Evolutionary conservation across 1,140 invertebrate species (phyloP), one percentile per base, ranked within the genome.

Genomic region (Hestina assimilis): DNA sequence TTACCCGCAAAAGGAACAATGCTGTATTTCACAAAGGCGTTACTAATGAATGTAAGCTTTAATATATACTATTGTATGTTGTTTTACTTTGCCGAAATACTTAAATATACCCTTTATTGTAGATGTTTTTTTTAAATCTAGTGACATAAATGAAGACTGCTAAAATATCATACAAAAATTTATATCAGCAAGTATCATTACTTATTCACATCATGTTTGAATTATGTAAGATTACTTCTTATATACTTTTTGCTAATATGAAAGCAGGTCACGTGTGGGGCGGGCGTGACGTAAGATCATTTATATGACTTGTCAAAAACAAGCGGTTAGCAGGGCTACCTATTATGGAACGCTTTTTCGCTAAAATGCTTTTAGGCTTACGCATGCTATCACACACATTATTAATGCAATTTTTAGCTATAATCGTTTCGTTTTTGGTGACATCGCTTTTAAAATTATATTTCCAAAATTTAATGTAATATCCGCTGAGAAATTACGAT

Each of bases 11-110:
- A 59, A 19, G 20, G 41, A 51, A 59, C 56, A 59, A 59, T 51
- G 41, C 40, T 50, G 31, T 17, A 50, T 50, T 43, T 43, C 46
- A 59, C 56, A 59, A 59, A 52, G 46, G 47, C 56, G 46, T 33
- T 51, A 52, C 41, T 45, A 51, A 59, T 59, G 40, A 52, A 59
- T 52, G 41, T 52, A 46, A 45, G 40, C 28, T 14, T 8, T 38
- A 50, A 24, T 23, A 48, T 33, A 24, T 50, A 50, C 19, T 26
- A 11, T 20, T 50, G 21, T 50, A 50, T 21, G 21, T 33, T 20
- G 19, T 8, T 12, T 5, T 19, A 20, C 21, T 40, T 20, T 40
- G 47, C 12, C 14, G 33, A 14, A 33, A 47, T 6, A 47, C 28
- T 48, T 50, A 26, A 26, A 50, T 50, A 8, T 50, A 23, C 14